A percentile compares a stretch with the other conserved stretches of the same genome.
Conservation (phyloP, 2,888 invertebrate genomes). For the Masnerella sp. region DNA sequence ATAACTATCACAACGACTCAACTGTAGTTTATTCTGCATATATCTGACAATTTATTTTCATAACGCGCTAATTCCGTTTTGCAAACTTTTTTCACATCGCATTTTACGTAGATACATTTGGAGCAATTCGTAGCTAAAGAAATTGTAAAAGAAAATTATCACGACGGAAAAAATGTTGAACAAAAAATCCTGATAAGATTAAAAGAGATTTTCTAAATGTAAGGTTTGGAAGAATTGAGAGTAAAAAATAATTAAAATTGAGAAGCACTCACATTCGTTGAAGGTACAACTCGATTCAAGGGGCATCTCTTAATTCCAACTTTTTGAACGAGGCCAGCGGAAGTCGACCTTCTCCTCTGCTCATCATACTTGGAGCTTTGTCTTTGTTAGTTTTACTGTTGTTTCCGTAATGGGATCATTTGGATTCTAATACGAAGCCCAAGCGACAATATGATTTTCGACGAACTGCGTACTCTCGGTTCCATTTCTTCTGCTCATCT, state of each 20-base stretch:
- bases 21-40: conserved; percentile 37
- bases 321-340: conserved; percentile 66
- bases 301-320: conserved; percentile 68
- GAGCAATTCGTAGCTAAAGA: too few relatives aligned
- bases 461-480: conserved; percentile 62
- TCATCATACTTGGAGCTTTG: conserved; percentile 62
- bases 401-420: conserved; percentile 70
- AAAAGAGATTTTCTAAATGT: too few relatives aligned
- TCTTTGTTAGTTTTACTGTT: conserved; percentile 73
- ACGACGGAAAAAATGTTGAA: too few relatives aligned
- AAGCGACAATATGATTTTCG: conserved; percentile 64
- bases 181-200: too few relatives aligned
- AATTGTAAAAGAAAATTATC: too few relatives aligned
- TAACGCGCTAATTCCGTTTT: conserved; percentile 24
- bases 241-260: conserved; percentile 53
- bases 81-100: too few relatives aligned
- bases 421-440: conserved; percentile 69
- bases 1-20: conserved; percentile 46
- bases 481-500: conserved; percentile 54
- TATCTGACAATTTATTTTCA: conserved; percentile 33
- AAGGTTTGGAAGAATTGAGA: conserved; percentile 32
- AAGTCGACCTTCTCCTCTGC: conserved; percentile 58
- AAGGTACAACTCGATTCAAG: conserved; percentile 46
- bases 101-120: too few relatives aligned
- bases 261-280: conserved; percentile 26